Conservation (phyloP, 2,888 invertebrate species). For the Nephrotoma flavescens region DNA sequence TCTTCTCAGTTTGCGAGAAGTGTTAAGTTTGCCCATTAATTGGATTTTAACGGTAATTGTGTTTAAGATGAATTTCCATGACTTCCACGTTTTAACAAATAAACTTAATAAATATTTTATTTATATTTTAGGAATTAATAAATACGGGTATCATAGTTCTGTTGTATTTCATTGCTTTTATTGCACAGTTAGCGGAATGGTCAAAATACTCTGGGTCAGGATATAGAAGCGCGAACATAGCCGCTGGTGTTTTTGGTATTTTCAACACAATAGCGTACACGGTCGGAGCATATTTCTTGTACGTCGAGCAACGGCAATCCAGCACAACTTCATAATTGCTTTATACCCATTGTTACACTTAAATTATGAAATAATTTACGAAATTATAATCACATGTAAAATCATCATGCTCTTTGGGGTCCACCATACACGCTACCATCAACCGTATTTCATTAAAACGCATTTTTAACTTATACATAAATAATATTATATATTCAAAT, state of each 20-base stretch:
- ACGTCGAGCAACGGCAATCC: slow-evolving; percentile 51
- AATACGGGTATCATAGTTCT: slow-evolving; percentile 55
- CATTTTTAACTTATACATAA: not conserved
- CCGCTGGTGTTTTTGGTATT: slow-evolving; percentile 69
- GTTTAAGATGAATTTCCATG: not conserved
- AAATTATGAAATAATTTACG: not conserved
- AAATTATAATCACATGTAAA: not conserved
- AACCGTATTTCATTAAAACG: not conserved
- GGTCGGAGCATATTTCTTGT: slow-evolving; percentile 59
- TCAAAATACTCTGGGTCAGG: slow-evolving; percentile 26
- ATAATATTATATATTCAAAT: not conserved
- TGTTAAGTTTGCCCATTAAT: slow-evolving; percentile 62
- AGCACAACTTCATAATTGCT: slow-evolving; percentile 10
- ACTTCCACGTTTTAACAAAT: not conserved
- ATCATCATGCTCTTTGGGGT: not conserved
- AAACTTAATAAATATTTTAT: not conserved
- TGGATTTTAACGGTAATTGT: slow-evolving; percentile 70
- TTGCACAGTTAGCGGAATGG: slow-evolving; percentile 58
- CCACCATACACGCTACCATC: not conserved
- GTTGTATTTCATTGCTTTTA: slow-evolving; percentile 65
- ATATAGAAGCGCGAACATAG: slow-evolving; percentile 36
- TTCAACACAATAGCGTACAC: slow-evolving; percentile 69
- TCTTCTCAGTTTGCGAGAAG: slow-evolving; percentile 64
- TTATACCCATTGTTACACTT: not conserved
- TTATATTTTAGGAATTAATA: slow-evolving; percentile 56